Base-by-base conservation (phyloP, 2,113 vertebrate genomes). In the Phodopus roborovskii region DNA sequence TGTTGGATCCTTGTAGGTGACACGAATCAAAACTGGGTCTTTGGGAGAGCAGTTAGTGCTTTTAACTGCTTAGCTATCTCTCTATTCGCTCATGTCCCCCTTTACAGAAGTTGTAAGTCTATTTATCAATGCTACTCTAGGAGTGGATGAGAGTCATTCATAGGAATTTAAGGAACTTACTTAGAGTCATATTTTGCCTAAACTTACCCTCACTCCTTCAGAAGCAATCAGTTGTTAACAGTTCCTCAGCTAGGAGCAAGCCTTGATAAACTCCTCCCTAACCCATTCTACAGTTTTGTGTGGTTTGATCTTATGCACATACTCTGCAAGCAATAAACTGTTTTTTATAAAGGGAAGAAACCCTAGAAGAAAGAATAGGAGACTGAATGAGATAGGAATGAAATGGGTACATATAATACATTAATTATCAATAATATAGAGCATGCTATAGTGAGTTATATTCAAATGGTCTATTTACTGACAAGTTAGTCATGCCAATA, bases 331-430 rank as follows among this genome's bases (percentile, higher is more conserved):
- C n/a, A 78, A 50, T 16, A 77, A 77, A 62, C n/a, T 56, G 53
- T 56, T 56, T 56, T 62, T 60, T 56, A 66, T 13, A 39, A 78
- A 17, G 7, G 48, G 2, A 68, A 12, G 30, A 74, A 77, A 91
- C 9, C 33, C 10, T 36, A 50, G 7, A 13, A 24, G 1, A 45
- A 1, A 39, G 16, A 4, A 26, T 16, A 68, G 7, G 12, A 13
- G 1, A 17, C 16, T 33, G 11, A 45, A 68, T 5, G 20, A 36
- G 1, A 24, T 19, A 13, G 33, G 45, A 48, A 39, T 15, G 39
- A n/a, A 50, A 5, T 39, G 13, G 0, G 0, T 20, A 85, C 39
- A 48, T 33, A 6, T 13, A 36, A 24, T 5, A 42, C 3, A 73
- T 12, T 64, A 50, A 71, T 1, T 1, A 33, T 71, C 48, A 62